Evolutionary conservation across 2,113 vertebrate genomes (phyloP).

Genomic region (Tapirus terrestris): DNA sequence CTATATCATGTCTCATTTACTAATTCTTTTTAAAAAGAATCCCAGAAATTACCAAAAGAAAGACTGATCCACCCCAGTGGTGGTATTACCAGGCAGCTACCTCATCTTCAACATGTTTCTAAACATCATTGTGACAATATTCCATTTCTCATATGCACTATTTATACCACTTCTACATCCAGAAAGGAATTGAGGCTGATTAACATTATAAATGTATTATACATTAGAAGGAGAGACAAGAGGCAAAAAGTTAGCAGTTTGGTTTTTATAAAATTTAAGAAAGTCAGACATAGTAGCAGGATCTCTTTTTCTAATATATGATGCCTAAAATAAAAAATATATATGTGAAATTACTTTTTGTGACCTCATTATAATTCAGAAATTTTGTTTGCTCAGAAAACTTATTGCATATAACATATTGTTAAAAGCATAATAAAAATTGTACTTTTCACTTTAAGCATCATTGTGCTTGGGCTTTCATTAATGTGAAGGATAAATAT

Average conservation of each 20-base stretch:
- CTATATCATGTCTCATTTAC: background rate
- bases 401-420: background rate
- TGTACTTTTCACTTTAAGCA: background rate
- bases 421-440: background rate
- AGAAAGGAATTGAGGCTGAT: background rate
- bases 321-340: background rate
- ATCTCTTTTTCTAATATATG: background rate
- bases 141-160: background rate
- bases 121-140: background rate
- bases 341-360: background rate
- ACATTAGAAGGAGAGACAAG: background rate
- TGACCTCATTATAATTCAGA: background rate
- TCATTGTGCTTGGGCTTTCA: background rate
- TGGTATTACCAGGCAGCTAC: background rate
- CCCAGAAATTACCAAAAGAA: background rate
- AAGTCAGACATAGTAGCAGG: background rate
- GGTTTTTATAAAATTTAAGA: background rate
- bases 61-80: background rate
- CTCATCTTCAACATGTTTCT: background rate
- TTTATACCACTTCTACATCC: background rate
- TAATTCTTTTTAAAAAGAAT: background rate
- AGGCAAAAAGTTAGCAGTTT: background rate
- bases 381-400: conserved; percentile 8
- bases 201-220: background rate
- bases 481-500: background rate